Base-by-base conservation (phyloP, 2,797 vertebrate genomes). In the Etheostoma perlongum region DNA sequence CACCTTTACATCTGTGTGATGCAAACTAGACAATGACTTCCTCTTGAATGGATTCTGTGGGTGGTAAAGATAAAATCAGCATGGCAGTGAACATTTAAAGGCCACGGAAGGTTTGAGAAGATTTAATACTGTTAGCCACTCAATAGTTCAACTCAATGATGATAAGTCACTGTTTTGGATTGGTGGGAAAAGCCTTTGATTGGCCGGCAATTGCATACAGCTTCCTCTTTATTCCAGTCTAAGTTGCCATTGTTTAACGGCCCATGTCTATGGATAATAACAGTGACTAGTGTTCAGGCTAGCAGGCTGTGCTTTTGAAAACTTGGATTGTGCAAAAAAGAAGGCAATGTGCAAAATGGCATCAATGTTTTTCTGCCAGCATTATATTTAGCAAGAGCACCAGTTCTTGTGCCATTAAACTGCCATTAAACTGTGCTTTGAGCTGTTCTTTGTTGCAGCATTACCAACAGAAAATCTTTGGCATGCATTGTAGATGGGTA, bases 101-200 rank as follows among this genome's bases (percentile, higher is more conserved):
- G 52, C 33, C 30, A 16, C 10, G 49, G 13, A 6, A 48, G 21
- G 19, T 67, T 58, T 67, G 59, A 40, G 51, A 63, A 42, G 82
- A 57, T 67, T 76, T 54, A 7, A 15, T 44, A 63, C 44, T 63
- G 67, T 49, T 77, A 67, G 67, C 53, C 14, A 27, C 79, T 75
- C n/a, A n/a, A n/a, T n/a, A 64, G 40, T 82, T 79, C 51, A 66
- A 74, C 77, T 67, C 57, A 49, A 55, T 15, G 44, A 63, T 18
- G 47, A 72, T 67, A 72, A 79, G 36, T 77, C 74, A 71, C 63
- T 60, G 60, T 42, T 79, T 58, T 30, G 40, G 64, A 78, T 58
- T 60, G 48, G 52, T 63, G 36, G 36, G 36, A 40, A 2, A 23
- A 72, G 21, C 67, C 46, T 72, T 55, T 27, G 16, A 62, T 59